Evolutionary conservation across 2,797 vertebrate species (phyloP), one percentile per base, ranked within the genome.

Genomic region (Chaenodraco wilsoni): DNA sequence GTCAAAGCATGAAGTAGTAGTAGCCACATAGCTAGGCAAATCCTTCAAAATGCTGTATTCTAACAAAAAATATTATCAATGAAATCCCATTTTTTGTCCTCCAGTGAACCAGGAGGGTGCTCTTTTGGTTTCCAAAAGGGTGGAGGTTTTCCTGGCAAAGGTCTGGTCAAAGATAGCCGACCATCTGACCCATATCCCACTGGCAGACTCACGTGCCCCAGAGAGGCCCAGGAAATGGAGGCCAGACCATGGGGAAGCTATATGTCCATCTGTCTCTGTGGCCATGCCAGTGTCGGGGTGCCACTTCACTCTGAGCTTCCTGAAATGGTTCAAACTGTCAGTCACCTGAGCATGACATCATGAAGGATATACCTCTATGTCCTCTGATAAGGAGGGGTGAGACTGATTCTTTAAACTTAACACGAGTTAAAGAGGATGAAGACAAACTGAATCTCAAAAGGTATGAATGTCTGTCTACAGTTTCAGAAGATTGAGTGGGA

Each of bases 131-230:
- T 81, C 81, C 73, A 83, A 85, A 85, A 74, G 79, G 67, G 83
- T 86, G 76, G 74, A 85, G 81, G 75, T 87, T 90, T 91, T 91
- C 87, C 82, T 91, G 86, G 87, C 84, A 86, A 59, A 10, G 27
- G 70, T 70, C 62, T 81, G 65, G 75, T 84, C 87, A 86, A 92
- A 91, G 89, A 93, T 87, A 90, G 86, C 59, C 55, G 80, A 85
- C 90, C 92, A 94, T 93, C 92, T 92, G 94, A 94, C 91, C 91
- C 86, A 91, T 82, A 90, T 93, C 90, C 87, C 88, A 92, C 92
- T 88, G 88, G 84, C 90, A 89, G 88, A 89, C 91, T 90, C 78
- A 88, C 85, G 81, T 91, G 89, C 88, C 91, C 83, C 81, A 84
- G 84, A 91, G 89, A 88, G 86, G 83, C 86, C 80, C 89, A 92